Evolutionary conservation across 1,140 invertebrate species (phyloP).

Genomic region (Euschistus heros): DNA sequence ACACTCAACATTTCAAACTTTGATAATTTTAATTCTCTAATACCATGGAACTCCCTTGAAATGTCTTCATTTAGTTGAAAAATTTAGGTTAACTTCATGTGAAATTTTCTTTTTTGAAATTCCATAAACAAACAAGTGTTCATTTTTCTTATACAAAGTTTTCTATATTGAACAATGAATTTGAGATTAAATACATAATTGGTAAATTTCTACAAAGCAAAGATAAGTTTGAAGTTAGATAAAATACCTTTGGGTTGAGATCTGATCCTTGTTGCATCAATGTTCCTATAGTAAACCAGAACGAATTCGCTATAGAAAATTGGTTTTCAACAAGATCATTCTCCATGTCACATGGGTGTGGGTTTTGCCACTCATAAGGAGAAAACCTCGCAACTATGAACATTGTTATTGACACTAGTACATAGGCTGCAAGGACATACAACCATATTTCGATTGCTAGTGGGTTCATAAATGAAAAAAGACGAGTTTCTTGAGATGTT

Average conservation of each 20-base stretch:
- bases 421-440: conserved; percentile 64
- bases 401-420: conserved; percentile 68
- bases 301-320: conserved; percentile 52
- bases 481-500: conserved; percentile 54
- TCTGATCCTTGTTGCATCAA: conserved; percentile 75
- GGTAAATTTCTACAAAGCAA: background rate
- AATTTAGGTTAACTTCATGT: no score
- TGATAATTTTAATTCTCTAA: no score
- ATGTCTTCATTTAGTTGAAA: no score
- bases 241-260: conserved; percentile 54
- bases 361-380: conserved; percentile 70
- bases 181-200: no score
- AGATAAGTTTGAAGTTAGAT: background rate
- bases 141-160: no score
- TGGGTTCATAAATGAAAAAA: conserved; percentile 83
- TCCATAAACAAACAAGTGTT: no score
- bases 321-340: conserved; percentile 40
- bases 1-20: no score
- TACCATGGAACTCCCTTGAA: no score
- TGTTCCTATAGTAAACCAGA: conserved; percentile 73
- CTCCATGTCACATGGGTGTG: conserved; percentile 56
- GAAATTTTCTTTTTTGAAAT: no score
- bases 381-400: conserved; percentile 71
- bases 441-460: conserved; percentile 75
- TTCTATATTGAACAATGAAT: no score